Evolutionary conservation across 2,113 vertebrate genomes (phyloP), one percentile per base, ranked within the genome.

Genomic region (Struthio camelus): DNA sequence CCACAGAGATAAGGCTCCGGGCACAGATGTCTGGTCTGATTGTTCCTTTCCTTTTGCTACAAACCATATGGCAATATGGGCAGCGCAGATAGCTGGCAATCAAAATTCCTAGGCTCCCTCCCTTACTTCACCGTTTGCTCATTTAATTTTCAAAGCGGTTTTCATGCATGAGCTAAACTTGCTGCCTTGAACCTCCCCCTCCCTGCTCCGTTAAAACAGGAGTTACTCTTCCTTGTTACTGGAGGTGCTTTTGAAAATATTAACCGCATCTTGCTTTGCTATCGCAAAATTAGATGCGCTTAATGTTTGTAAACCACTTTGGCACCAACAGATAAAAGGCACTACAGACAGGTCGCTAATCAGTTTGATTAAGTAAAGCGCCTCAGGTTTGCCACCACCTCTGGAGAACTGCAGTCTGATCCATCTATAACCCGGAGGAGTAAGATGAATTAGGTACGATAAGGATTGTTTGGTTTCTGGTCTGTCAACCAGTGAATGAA

Each of bases 391-490:
- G 93, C 93, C 87, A 80, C 77, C 58, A 65, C 64, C 91, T 79
- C 87, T 56, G 61, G 81, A 93, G n/a, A 66, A 85, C 65, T 83
- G 82, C 67, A 80, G 94, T n/a, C 82, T 90, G 89, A 71, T 96
- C 95, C 85, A 76, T 94, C 87, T 93, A 15, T 81, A 94, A 96
- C 81, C 91, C 2, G 0, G 76, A 83, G 81, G 51, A 96, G 87
- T 56, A 86, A 97, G 96, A 96, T 90, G 91, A 91, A 96, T 94
- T 96, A 71, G 64, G 79, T 90, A 56, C 0, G 91, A 97, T 96
- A 96, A 97, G 69, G 76, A 51, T 95, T 95, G 93, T 97, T 97
- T 97, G 89, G 94, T 96, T 96, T 96, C 89, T 97, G 79, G 87
- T 96, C 91, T 0, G n/a, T 96, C 95, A 94, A n/a, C 87, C 93